These are phyloP conservation scores for Felis chaus DNA, from an alignment of 2,113 vertebrate genomes.

Conservation along the genomic window DNA sequence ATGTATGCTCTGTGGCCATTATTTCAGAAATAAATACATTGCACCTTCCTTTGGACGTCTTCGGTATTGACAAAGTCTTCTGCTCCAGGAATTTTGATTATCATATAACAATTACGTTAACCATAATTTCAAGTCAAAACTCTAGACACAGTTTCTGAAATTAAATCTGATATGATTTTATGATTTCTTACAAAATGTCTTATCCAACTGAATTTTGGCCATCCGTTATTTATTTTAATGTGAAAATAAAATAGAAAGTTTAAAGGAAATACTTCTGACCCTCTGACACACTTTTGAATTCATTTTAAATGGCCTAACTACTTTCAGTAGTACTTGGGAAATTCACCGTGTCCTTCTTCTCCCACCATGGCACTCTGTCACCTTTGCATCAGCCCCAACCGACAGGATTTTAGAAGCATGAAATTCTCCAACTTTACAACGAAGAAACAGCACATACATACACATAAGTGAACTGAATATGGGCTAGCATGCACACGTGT, in stretches of 20 bases:
- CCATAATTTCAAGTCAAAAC: neutral
- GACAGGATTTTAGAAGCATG: neutral
- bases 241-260: neutral
- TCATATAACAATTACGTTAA: neutral
- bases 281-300: neutral
- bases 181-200: slow-evolving; percentile 25
- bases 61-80: neutral
- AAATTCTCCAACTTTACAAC: neutral
- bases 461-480: neutral
- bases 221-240: neutral
- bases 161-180: neutral
- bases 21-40: neutral
- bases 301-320: neutral
- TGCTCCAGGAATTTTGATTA: slow-evolving; percentile 31
- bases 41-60: neutral
- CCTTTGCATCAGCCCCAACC: neutral
- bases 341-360: neutral
- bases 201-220: neutral
- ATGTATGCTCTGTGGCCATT: neutral
- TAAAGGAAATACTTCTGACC: neutral
- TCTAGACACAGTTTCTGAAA: neutral
- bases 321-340: neutral
- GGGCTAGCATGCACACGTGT: neutral
- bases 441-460: neutral
- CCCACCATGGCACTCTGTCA: neutral